Percentiles rank a stretch among this genome's conserved stretches.
Conservation (phyloP, 2,797 vertebrate genomes). For the Carduelis carduelis region DNA sequence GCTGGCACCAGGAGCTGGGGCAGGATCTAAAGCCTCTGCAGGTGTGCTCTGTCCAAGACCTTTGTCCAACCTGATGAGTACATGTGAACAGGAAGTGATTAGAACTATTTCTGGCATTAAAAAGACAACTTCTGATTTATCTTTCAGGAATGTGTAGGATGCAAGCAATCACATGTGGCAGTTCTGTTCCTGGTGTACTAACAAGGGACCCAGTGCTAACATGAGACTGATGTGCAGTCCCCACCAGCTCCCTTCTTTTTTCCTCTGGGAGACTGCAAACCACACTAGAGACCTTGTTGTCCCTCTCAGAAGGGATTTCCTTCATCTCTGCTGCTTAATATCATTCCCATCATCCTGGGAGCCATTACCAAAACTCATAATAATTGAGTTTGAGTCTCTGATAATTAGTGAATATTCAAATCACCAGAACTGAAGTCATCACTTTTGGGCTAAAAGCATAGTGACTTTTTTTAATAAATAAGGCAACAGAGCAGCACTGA, state of each 20-base stretch:
- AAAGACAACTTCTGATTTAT: not conserved
- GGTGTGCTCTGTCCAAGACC: rapidly evolving
- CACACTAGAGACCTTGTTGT: not conserved
- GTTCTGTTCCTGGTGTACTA: not conserved
- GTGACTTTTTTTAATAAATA: not conserved
- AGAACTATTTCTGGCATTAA: not conserved
- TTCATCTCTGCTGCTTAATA: not conserved
- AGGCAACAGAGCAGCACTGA: not conserved
- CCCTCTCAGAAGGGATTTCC: not conserved
- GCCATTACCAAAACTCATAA: not conserved
- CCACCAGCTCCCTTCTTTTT: not conserved
- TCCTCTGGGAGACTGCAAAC: not conserved
- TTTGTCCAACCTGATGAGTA: not conserved
- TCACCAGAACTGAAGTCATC: not conserved
- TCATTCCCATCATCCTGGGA: not conserved
- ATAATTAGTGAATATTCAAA: not conserved
- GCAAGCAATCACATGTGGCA: not conserved
- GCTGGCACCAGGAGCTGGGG: rapidly evolving
- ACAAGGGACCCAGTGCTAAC: not conserved
- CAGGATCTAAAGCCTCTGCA: not conserved
- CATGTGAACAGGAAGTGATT: not conserved
- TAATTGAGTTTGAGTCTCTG: not conserved
- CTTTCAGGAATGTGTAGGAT: not conserved
- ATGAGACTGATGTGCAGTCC: not conserved
- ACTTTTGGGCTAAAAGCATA: not conserved